phyloP scores from a whole-genome alignment of 2,888 invertebrate genomes.

The Euzetes globulus region DNA sequence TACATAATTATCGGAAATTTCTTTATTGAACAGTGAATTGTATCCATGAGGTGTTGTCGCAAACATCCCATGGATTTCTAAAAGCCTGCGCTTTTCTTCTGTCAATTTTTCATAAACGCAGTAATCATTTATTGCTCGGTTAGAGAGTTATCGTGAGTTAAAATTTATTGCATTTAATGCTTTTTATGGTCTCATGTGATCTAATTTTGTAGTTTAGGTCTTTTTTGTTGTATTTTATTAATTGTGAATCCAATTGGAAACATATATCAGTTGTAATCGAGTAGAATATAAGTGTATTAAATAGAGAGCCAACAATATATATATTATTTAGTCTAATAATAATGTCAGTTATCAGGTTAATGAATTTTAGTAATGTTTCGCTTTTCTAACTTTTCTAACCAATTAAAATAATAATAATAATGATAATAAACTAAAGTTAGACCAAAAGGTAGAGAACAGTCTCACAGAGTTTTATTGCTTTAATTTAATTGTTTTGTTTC shows the following conservation, averaged over 20 bases:
- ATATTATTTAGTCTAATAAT: not conserved
- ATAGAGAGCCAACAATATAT: not conserved
- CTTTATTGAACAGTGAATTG: too few species aligned
- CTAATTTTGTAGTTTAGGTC: slow-evolving; percentile 14
- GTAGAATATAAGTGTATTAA: not conserved
- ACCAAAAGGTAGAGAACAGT: not conserved
- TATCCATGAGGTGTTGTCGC: not conserved
- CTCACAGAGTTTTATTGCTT: slow-evolving; percentile 17
- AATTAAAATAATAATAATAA: slow-evolving; percentile 30
- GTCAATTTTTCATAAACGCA: slow-evolving; percentile 21
- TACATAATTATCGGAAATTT: too few species aligned
- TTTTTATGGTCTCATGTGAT: slow-evolving; percentile 24
- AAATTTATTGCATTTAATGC: slow-evolving; percentile 26
- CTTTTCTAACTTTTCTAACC: not conserved
- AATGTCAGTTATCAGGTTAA: slow-evolving; percentile 28
- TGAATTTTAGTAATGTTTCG: slow-evolving; percentile 21
- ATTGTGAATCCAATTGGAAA: slow-evolving; percentile 13
- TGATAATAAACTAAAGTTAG: not conserved
- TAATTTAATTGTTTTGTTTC: slow-evolving; percentile 25
- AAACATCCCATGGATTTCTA: not conserved
- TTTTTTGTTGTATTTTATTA: not conserved
- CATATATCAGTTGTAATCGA: not conserved
- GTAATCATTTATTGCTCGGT: slow-evolving; percentile 10
- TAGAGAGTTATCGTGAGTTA: slow-evolving; percentile 4
- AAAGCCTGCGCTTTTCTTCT: not conserved